Evolutionary conservation across 2,888 invertebrate species (phyloP), one percentile per base, ranked within the genome.

Genomic region (Tinea semifulvella): DNA sequence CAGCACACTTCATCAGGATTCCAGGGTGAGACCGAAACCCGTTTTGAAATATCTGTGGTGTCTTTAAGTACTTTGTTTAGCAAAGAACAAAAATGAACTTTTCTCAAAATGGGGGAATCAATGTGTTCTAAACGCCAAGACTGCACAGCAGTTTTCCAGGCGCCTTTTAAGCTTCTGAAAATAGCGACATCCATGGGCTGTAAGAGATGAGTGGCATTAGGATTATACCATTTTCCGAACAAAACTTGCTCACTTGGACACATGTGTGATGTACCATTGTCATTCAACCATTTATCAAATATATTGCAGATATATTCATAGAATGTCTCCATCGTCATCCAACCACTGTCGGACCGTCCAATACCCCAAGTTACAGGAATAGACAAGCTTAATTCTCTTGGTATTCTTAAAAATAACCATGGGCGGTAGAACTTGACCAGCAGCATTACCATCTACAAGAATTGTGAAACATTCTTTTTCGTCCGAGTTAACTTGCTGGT

Each of bases 251-350:
- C n/a, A n/a, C n/a, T n/a, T n/a, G n/a, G n/a, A n/a, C n/a, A n/a
- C n/a, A 49, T 64, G 63, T 0, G 63, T 63, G 1, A 61, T 63
- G 43, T 67, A 67, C 36, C n/a, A n/a, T n/a, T n/a, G n/a, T n/a
- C n/a, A n/a, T n/a, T n/a, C n/a, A n/a, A n/a, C n/a, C n/a, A 19
- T 60, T 60, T 27, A 55, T 57, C 53, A 61, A 57, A 53, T n/a
- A n/a, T n/a, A 60, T 46, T 46, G 11, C 38, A 19, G 10, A 44
- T n/a, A 10, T 19, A 22, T 5, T 22, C 8, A 5, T 7, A 5
- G 25, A 22, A 22, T 22, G 25, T 22, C 8, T 22, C 25, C 5
- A 8, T 22, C 6, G 5, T 22, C 25, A 22, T 22, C 5, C 25
- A 7, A 5, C 25, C 25, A 7, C 8, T 40, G 18, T 10, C 8